Evolutionary conservation across 2,888 invertebrate species (phyloP).

Genomic region (Drosophila basisetae): DNA sequence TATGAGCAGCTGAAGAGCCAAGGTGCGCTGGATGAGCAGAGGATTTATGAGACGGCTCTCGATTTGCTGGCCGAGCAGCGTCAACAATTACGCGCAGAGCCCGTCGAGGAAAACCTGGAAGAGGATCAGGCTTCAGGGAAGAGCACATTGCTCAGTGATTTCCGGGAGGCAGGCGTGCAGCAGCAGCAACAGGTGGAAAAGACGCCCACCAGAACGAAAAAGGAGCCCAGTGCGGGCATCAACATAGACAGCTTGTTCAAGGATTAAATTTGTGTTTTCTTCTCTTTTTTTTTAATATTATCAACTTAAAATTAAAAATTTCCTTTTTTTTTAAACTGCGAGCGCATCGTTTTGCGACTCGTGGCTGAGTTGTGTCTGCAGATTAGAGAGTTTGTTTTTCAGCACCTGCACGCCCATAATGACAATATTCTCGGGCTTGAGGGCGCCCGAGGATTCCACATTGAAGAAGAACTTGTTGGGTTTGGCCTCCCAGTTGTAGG

Average conservation of each 20-base stretch:
- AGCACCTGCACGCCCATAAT: conserved; percentile 96
- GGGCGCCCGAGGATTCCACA: conserved; percentile 97
- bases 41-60: conserved; percentile 86
- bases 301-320: conserved; percentile 55
- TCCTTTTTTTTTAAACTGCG: conserved; percentile 85
- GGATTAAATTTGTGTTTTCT: conserved; percentile 52
- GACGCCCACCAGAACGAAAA: conserved; percentile 33
- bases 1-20: conserved; percentile 87
- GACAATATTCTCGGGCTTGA: conserved; percentile 98
- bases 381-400: conserved; percentile 97
- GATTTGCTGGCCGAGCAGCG: conserved; percentile 84
- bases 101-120: conserved; percentile 34
- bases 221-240: conserved; percentile 57
- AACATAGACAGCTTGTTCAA: conserved; percentile 73
- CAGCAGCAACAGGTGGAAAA: conserved; percentile 7
- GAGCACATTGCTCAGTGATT: conserved; percentile 60
- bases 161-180: conserved; percentile 56
- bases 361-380: conserved; percentile 96
- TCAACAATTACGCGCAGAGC: conserved; percentile 42
- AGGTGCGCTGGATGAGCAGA: conserved; percentile 86
- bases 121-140: conserved; percentile 21
- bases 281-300: conserved; percentile 6
- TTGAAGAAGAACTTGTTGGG: conserved; percentile 99
- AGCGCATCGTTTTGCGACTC: conserved; percentile 94
- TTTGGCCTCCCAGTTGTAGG: conserved; percentile 96